Evolutionary conservation across 2,888 invertebrate species (phyloP), one percentile per base, ranked within the genome.

Genomic region (Tricholauxania praeusta): DNA sequence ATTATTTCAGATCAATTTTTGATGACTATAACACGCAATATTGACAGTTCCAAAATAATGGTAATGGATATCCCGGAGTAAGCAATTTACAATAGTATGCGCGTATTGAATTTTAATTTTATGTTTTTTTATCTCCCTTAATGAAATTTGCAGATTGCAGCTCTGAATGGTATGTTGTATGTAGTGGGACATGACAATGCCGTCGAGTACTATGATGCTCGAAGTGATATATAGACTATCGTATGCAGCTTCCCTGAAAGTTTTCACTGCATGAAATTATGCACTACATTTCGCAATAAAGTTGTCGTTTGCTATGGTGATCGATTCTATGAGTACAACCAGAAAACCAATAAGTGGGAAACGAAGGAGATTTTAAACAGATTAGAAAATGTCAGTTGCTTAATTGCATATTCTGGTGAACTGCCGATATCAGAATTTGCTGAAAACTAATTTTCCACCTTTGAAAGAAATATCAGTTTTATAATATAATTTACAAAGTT

Each of bases 151-250:
- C 75, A 91, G 91, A 90, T 93, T 22, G 94, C 95, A 72, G 95
- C 95, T 0, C 92, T 94, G 48, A 94, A 95, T 84, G 96, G 96
- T 0, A 96, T 91, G 86, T 89, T 98, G 67, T 98, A 97, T 87
- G 97, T 96, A 2, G 89, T 97, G 76, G 97, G 97, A 47, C 97
- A 97, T 0, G 96, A 97, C 87, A 97, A 95, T 80, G 96, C 96
- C 82, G 96, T 97, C 14, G 97, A 97, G 89, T 91, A 96, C 87
- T 96, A 92, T 84, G 91, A 92, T 86, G 91, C 92, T 32, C 88
- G 91, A 77, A 93, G 94, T 28, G 96, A 97, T 89, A 91, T 92
- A 8, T 97, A 97, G 97, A 92, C 94, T 53, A 32, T 7, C 32
- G 7, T 32, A 32, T 32, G 32, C 7, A 32, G 32, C 7, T 32